Conservation (phyloP, 2,113 vertebrate species). For the Spilogale gracilis region DNA sequence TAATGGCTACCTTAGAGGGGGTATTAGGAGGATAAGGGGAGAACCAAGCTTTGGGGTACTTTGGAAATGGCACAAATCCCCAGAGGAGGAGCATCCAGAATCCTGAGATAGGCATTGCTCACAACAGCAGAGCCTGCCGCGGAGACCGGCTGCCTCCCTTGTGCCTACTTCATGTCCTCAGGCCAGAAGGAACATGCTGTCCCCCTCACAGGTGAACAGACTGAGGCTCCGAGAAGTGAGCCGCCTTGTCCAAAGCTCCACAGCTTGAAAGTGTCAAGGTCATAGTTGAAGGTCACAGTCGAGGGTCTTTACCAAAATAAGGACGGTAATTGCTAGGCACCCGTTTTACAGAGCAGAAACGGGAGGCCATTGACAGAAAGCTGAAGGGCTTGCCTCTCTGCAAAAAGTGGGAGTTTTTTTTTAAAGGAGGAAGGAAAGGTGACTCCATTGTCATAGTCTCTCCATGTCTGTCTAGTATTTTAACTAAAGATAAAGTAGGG, state of each 20-base stretch:
- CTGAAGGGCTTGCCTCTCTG: background rate
- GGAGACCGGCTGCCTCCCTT: accelerated
- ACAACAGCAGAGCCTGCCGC: accelerated
- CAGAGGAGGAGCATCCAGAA: background rate
- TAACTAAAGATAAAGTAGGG: background rate
- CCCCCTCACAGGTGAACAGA: background rate
- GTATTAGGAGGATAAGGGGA: background rate
- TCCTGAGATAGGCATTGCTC: background rate
- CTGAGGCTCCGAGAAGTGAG: background rate
- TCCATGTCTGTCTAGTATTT: background rate
- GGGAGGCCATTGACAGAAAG: background rate
- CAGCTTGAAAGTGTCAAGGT: background rate
- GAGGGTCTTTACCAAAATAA: background rate
- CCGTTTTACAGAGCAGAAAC: background rate
- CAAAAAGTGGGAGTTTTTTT: background rate
- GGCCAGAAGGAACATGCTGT: background rate
- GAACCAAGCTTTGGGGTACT: background rate
- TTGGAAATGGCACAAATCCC: background rate
- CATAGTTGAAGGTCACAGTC: background rate
- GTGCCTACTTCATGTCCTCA: background rate
- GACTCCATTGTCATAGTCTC: background rate
- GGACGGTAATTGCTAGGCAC: background rate
- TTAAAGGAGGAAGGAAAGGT: background rate
- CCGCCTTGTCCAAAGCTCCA: background rate
- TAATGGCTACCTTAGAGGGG: background rate